phyloP scores from a whole-genome alignment of 2,113 vertebrate species.

The Dipodomys stephensi region DNA sequence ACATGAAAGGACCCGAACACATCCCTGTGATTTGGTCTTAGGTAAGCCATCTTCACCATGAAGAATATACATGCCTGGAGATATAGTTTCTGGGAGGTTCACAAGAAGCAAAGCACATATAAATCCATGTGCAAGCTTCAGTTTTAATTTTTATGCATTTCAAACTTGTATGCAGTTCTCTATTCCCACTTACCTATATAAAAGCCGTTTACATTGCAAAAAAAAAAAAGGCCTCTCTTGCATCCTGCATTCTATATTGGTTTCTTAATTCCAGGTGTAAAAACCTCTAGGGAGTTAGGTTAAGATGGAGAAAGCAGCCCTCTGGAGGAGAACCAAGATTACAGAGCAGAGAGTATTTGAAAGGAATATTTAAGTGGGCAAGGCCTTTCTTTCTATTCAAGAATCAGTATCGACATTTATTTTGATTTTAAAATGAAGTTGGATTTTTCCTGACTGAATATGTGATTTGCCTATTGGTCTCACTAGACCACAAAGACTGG shows the following conservation, averaged over 20 bases:
- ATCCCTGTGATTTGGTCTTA: background rate
- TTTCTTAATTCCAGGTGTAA: rapidly evolving
- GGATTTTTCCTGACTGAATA: background rate
- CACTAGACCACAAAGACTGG: background rate
- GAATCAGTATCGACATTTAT: background rate
- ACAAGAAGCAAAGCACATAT: background rate
- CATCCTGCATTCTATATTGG: background rate
- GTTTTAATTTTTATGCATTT: background rate
- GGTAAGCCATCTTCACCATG: background rate
- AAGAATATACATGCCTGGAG: background rate
- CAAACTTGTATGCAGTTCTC: background rate
- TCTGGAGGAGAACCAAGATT: background rate
- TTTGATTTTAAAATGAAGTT: constrained; percentile 42
- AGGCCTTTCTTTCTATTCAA: background rate
- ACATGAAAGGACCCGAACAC: background rate
- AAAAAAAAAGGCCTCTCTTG: background rate
- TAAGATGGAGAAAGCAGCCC: background rate
- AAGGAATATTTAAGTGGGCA: background rate
- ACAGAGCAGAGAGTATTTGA: background rate
- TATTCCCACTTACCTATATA: background rate
- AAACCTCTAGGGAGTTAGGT: background rate
- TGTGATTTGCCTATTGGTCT: background rate
- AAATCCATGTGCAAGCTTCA: background rate
- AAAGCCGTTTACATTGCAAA: background rate
- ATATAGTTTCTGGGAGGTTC: background rate